Base-by-base conservation (phyloP, 2,888 invertebrate genomes). In the Lepidocyrtoides sp. region DNA sequence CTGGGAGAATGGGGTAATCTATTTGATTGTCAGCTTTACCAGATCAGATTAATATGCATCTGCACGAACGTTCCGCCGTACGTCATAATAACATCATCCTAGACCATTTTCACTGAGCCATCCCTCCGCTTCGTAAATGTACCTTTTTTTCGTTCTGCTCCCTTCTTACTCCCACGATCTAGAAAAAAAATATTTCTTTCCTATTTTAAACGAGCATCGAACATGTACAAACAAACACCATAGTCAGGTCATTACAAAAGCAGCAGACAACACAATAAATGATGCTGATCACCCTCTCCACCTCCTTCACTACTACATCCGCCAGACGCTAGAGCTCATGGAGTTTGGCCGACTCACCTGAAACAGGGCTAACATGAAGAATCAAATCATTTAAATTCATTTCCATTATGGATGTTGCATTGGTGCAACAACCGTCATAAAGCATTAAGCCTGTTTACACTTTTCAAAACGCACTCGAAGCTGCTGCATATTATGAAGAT, bases 301-400 rank as follows among this genome's bases (percentile, higher is more conserved):
- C 23, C 75, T 48, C 23, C 44, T 72, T 57, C 75, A 72, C 54
- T 20, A 72, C 57, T 20, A 57, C 57, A 77, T 77, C 63, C 77
- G 51, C 66, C 86, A 86, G 75, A 51, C 72, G 8, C 72, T 10
- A 41, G 41, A 44, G 32, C n/a, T n/a, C 20, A 54, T 3, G 17
- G n/a, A 48, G 44, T 29, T 63, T 41, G 44, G 77, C 77, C 77
- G 77, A 48, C 77, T 86, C 86, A 77, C 85, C 85, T 85, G 77
- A 75, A 77, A 86, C 86, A 69, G 77, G 32, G 10, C 4, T 57
- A 48, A 54, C 12, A 20, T 60, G 4, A 3, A 75, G 77, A 60
- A 86, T 63, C 41, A 86, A 86, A 86, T 86, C 86, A 60, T 86
- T 77, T 86, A 86, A 86, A 86, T 60, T 57, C 75, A 86, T 75